Conservation (phyloP, 2,888 invertebrate species). For the Lithophane semibrunnea region DNA sequence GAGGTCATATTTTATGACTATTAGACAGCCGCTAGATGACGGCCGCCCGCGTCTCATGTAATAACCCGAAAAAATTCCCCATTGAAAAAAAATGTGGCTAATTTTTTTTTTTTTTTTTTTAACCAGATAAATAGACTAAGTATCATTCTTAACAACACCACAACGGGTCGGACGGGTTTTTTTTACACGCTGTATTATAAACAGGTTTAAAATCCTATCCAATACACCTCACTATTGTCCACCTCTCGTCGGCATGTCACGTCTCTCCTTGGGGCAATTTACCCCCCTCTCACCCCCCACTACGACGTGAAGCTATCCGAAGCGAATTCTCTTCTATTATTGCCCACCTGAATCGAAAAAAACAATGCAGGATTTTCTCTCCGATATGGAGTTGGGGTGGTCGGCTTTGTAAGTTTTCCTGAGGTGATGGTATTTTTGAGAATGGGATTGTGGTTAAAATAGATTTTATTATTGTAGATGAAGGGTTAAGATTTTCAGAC, state of each 20-base stretch:
- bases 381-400: background rate
- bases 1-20: too few species aligned
- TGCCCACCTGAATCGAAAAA: slow-evolving; percentile 75
- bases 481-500: too few species aligned
- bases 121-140: too few species aligned
- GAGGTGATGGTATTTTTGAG: background rate
- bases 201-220: background rate
- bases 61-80: too few species aligned
- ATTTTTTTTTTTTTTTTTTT: too few species aligned
- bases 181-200: background rate
- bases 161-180: too few species aligned
- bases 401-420: background rate
- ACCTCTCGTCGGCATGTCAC: slow-evolving; percentile 71
- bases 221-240: slow-evolving; percentile 67
- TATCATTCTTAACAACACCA: too few species aligned
- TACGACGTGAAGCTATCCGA: slow-evolving; percentile 65
- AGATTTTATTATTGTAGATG: background rate
- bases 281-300: slow-evolving; percentile 20
- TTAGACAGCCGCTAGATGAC: too few species aligned
- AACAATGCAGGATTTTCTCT: slow-evolving; percentile 66
- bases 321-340: slow-evolving; percentile 71
- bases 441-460: background rate
- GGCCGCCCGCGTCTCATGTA: too few species aligned
- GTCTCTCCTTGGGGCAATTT: slow-evolving; percentile 66
- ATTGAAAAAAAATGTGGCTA: too few species aligned